phyloP scores from a whole-genome alignment of 2,797 vertebrate species.

The Xerus rutilus region DNA sequence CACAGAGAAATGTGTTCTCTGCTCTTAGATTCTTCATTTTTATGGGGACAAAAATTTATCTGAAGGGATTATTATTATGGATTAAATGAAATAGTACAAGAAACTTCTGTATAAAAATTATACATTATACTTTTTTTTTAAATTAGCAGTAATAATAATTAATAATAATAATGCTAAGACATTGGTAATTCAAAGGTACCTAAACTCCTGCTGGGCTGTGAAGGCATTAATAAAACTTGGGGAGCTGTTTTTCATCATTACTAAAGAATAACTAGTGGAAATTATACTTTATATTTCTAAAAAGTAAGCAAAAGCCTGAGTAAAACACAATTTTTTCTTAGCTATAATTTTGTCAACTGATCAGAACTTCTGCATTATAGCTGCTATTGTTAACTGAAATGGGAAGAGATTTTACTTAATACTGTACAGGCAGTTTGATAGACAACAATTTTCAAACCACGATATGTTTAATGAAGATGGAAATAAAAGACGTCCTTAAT shows the following conservation, averaged over 20 bases:
- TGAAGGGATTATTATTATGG: not conserved
- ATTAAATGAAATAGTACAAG: not conserved
- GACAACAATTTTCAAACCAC: not conserved
- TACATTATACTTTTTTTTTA: not conserved
- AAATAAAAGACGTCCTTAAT: not conserved
- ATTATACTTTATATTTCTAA: not conserved
- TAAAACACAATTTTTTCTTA: not conserved
- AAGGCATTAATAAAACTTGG: not conserved
- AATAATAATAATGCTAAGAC: not conserved
- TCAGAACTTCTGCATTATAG: slow-evolving; percentile 23
- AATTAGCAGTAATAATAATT: not conserved
- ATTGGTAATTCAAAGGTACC: not conserved
- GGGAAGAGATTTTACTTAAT: not conserved
- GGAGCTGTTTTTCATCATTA: not conserved
- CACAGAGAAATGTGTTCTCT: not conserved
- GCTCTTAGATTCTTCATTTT: not conserved
- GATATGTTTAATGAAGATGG: not conserved
- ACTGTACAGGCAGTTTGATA: not conserved
- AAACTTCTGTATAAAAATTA: not conserved
- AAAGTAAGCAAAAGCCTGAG: not conserved
- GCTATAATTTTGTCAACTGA: not conserved
- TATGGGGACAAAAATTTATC: not conserved
- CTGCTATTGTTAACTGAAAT: slow-evolving; percentile 9
- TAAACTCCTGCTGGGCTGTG: not conserved
- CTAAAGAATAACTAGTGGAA: not conserved